Percentiles rank a stretch among this genome's conserved stretches.
Conservation (phyloP, 2,888 invertebrate genomes). For the Blera fallax region DNA sequence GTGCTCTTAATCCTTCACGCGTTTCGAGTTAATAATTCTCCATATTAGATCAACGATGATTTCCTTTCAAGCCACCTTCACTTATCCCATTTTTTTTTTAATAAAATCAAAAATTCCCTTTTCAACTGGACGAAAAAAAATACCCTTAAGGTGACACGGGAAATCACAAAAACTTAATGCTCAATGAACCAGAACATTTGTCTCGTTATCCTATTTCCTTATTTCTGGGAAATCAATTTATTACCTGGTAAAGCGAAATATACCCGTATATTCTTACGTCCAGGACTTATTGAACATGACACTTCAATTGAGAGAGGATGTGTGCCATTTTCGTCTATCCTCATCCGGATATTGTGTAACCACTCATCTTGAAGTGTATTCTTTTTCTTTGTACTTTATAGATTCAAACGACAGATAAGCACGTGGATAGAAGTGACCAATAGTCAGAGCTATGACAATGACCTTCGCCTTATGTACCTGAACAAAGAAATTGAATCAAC, state of each 20-base stretch:
- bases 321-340: background rate
- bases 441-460: conserved; percentile 42
- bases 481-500: conserved; percentile 54
- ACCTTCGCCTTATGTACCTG: conserved; percentile 59
- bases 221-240: conserved; percentile 63
- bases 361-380: background rate
- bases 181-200: conserved; percentile 32
- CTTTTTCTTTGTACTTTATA: conserved; percentile 3
- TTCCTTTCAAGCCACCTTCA: background rate
- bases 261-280: too few relatives aligned
- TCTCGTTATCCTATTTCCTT: conserved; percentile 50
- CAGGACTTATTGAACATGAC: conserved; percentile 14
- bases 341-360: background rate
- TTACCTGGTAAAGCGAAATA: background rate
- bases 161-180: background rate
- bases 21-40: background rate
- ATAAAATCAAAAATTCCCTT: background rate
- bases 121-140: background rate
- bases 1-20: background rate
- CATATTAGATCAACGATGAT: background rate
- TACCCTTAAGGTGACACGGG: background rate
- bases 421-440: conserved; percentile 58
- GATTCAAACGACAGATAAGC: conserved; percentile 63
- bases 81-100: background rate
- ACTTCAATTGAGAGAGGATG: background rate